Base-by-base conservation (phyloP, 2,797 vertebrate species). In the Vespertilio murinus region DNA sequence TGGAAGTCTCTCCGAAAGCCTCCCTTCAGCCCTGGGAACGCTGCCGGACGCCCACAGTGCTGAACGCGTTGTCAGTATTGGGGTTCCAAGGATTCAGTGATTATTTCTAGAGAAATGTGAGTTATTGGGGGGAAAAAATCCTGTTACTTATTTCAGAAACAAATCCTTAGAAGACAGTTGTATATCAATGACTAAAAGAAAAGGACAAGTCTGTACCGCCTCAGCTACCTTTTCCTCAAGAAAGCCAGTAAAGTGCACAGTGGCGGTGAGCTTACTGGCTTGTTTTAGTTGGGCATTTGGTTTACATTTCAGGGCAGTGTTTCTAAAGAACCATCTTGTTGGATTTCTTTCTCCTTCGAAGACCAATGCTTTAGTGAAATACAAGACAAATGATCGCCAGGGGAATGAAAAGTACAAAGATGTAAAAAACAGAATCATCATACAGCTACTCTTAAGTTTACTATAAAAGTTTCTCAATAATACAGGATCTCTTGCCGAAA, bases 21-120 rank as follows among this genome's bases (percentile, higher is more conserved):
- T 78, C 65, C 45, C 83, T 67, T 88, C 73, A 89, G 67, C 75
- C 70, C 6, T 74, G 83, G 69, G 81, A 90, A 87, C 92, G 88
- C 52, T 67, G 18, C 77, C 94, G 84, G 94, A 81, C 94, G 75
- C 85, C 56, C 64, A 1, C 22, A 81, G 65, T 30, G 54, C 40
- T 65, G 3, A 0, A 17, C 38, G 59, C 69, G 88, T 89, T 70
- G 83, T 70, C 90, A 74, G 52, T 82, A 56, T n/a, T 40, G 86
- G 35, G 67, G 33, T 73, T 40, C 40, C 73, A 0, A 78, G 33
- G 20, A 74, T 33, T 86, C n/a, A n/a, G 49, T 82, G 75, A 69
- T 88, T 69, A 78, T 93, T 94, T 90, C 92, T 93, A 89, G 89
- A 90, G 88, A 95, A 93, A 82, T 83, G 28, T 47, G 75, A 90